A percentile compares a stretch with the other conserved stretches of the same genome.
These are phyloP conservation scores for Hypocryptadius cinnamomeus DNA, from an alignment of 2,113 vertebrate species.

Conservation along the genomic window DNA sequence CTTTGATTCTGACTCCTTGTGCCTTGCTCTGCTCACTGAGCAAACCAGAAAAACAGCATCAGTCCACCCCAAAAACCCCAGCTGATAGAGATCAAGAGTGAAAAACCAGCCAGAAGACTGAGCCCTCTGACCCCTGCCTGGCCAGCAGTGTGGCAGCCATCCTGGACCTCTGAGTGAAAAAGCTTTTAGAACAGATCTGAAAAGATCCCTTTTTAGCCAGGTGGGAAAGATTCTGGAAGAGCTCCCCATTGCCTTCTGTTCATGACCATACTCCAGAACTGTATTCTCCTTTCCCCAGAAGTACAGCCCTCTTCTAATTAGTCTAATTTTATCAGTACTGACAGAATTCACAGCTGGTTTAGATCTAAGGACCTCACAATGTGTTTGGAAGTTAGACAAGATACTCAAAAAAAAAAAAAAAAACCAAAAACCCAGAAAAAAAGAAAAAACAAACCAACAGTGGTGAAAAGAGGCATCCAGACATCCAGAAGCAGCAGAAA, in stretches of 20 bases:
- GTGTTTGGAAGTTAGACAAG: constrained; percentile 47
- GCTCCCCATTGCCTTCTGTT: background rate
- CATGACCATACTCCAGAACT: background rate
- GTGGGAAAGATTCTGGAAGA: background rate
- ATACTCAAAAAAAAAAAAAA: background rate
- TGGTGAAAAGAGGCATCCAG: background rate
- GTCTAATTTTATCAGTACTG: background rate
- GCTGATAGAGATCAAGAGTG: background rate
- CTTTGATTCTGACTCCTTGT: background rate
- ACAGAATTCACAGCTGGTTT: constrained; percentile 44
- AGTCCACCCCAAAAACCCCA: background rate
- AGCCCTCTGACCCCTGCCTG: background rate
- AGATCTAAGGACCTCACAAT: background rate
- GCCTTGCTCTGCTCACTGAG: background rate
- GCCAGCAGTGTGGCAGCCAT: background rate
- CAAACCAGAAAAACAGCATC: background rate
- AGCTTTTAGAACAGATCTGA: background rate
- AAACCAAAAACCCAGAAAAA: background rate
- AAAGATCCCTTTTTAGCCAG: background rate
- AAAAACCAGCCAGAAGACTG: background rate
- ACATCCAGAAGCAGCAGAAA: background rate
- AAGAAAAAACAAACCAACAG: background rate
- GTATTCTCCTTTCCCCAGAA: background rate
- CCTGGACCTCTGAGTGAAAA: background rate
- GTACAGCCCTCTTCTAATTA: background rate